These are phyloP conservation scores for Hormaphis cornu DNA, from an alignment of 1,140 invertebrate genomes.

Conservation along the genomic window DNA sequence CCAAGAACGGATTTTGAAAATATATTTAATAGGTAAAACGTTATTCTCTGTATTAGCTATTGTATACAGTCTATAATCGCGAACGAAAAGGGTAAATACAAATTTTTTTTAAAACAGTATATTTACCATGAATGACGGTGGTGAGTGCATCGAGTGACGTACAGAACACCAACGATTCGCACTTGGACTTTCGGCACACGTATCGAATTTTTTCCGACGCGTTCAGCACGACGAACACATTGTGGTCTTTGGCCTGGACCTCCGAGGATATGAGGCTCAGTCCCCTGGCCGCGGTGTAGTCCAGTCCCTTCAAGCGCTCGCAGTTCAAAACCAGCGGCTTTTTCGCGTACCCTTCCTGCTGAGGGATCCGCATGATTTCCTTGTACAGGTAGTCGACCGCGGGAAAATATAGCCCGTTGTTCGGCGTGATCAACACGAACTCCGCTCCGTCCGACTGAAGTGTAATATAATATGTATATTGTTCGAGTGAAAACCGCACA, in stretches of 20 bases:
- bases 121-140: background rate
- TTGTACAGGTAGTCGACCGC: constrained; percentile 47
- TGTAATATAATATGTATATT: background rate
- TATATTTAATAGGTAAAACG: too few relatives aligned
- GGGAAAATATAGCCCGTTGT: constrained; percentile 56
- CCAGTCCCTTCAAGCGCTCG: constrained; percentile 49
- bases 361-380: constrained; percentile 44
- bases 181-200: background rate
- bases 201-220: constrained; percentile 11
- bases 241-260: background rate
- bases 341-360: constrained; percentile 56
- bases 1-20: too few relatives aligned
- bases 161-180: constrained; percentile 3
- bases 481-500: background rate
- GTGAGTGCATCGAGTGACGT: background rate
- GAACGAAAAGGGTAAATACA: too few relatives aligned
- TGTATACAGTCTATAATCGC: too few relatives aligned
- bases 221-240: background rate
- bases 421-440: constrained; percentile 50
- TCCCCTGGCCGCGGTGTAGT: constrained; percentile 55
- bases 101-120: background rate
- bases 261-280: constrained; percentile 29
- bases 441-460: constrained; percentile 38
- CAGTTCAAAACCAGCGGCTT: constrained; percentile 56
- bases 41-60: too few relatives aligned